Conservation (phyloP, 2,797 vertebrate genomes). For the Miichthys miiuy region DNA sequence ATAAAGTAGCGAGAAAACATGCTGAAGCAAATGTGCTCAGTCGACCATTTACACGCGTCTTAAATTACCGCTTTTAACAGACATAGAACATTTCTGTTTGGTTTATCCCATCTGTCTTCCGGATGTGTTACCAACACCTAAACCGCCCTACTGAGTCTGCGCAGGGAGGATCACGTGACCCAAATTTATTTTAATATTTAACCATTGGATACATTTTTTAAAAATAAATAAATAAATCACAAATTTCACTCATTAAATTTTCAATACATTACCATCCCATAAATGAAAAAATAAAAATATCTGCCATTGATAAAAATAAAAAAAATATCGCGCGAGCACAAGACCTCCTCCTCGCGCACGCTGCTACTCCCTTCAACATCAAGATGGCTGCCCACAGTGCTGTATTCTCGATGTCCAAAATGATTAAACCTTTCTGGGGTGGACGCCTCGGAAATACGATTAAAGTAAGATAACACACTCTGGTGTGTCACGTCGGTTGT, state of each 20-base stretch:
- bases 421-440: slow-evolving; percentile 73
- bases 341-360: not conserved
- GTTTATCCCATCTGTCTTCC: slow-evolving; percentile 58
- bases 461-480: slow-evolving; percentile 74
- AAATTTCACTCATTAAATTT: accelerated
- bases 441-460: slow-evolving; percentile 73
- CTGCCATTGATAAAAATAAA: accelerated
- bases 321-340: slow-evolving; percentile 11
- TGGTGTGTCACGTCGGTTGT: not conserved
- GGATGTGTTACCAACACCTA: slow-evolving; percentile 25
- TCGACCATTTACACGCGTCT: not conserved
- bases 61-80: not conserved
- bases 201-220: not conserved
- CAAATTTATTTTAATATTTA: no score
- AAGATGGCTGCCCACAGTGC: slow-evolving; percentile 83
- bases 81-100: not conserved
- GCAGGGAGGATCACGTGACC: slow-evolving; percentile 49
- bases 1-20: not conserved
- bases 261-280: no score
- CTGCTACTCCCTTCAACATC: not conserved
- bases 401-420: slow-evolving; percentile 73
- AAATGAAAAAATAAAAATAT: not conserved
- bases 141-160: slow-evolving; percentile 57
- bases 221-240: no score
- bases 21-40: not conserved